Base-by-base conservation (phyloP, 2,797 vertebrate genomes). In the Allochrocebus solatus region DNA sequence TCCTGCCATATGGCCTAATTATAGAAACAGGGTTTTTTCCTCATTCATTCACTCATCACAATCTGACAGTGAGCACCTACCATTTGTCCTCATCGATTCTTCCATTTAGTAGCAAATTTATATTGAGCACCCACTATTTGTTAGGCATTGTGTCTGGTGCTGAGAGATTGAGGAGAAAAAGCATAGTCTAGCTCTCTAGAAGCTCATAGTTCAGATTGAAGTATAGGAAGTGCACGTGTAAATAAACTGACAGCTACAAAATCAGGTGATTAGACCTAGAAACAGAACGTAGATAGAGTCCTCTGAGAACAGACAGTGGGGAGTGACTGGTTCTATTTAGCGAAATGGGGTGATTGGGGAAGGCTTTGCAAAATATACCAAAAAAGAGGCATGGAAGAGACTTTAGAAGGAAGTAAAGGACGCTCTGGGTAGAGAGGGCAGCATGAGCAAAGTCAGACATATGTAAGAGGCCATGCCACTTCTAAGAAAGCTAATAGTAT, bases 231-330 rank as follows among this genome's bases (percentile, higher is more conserved):
- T 11, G 1, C 48, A 22, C 8, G 33, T 78, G 5, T 67, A 79
- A 64, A 74, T 95, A 84, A 87, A 70, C 6, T 53, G 74, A 57
- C 14, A 93, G 24, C 75, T 86, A 33, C 75, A 93, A 91, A 96
- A 39, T 76, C n/a, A 75, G 8, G 14, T 50, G 14, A 76, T 75
- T 86, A 43, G 41, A 89, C 55, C 24, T 88, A 28, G n/a, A 30
- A 33, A 46, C 3, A 46, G 4, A 79, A 36, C 9, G n/a, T 28
- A 16, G 26, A 22, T 22, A 91, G 19, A 48, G 5, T 57, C 22
- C 12, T 79, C n/a, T 39, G 26, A 59, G 74, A 36, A 36, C 4
- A 79, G 10, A 67, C 0, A 4, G 4, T 33, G 33, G 19, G 3
- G 53, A 53, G 48, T 9, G 6, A 50, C 14, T 48, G 6, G 33